Base-by-base conservation (phyloP, 2,888 invertebrate species). In the Dynastes hyllus region DNA sequence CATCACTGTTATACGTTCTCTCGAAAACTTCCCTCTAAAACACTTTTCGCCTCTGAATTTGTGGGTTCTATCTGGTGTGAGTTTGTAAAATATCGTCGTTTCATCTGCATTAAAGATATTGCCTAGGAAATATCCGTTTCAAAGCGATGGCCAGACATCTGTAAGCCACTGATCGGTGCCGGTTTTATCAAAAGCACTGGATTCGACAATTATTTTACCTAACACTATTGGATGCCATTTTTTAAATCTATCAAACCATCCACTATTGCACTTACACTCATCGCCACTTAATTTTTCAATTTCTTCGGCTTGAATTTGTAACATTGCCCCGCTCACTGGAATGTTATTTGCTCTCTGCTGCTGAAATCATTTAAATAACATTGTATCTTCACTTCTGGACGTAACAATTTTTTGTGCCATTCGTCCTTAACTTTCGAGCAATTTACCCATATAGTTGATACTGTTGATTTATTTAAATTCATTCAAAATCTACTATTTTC, bases 371-470 rank as follows among this genome's bases (percentile, higher is more conserved):
- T 53, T 8, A 3, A 58, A 65, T 32, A 65, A 8, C 32, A 65
- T 65, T 65, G 65, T 29, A 65, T 65, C 65, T 22, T 22, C 65
- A 65, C 37, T 65, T 65, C 65, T 65, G 65, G 37, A 65, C 37
- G 65, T 66, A 11, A 66, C 13, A 13, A 37, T 29, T 65, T 65
- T 32, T 29, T 65, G 13, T 65, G 32, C 37, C 32, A 66, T 66
- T 66, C 65, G 37, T 66, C 65, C 37, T 66, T 37, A 66, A 66
- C 37, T 66, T 66, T 37, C n/a, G 9, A 13, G 65, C 65, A 16
- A 9, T 66, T 66, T 37, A 37, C 37, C 11, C 37, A 37, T 66
- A 37, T 37, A 66, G 32, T 66, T 66, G 32, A 66, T 66, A 66
- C 65, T 66, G 37, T 37, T 66, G n/a, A 66, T 2, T 37, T 66